A percentile compares a stretch with the other conserved stretches of the same genome.
Conservation (phyloP, 2,113 vertebrate species). For the Probosciger aterrimus region DNA sequence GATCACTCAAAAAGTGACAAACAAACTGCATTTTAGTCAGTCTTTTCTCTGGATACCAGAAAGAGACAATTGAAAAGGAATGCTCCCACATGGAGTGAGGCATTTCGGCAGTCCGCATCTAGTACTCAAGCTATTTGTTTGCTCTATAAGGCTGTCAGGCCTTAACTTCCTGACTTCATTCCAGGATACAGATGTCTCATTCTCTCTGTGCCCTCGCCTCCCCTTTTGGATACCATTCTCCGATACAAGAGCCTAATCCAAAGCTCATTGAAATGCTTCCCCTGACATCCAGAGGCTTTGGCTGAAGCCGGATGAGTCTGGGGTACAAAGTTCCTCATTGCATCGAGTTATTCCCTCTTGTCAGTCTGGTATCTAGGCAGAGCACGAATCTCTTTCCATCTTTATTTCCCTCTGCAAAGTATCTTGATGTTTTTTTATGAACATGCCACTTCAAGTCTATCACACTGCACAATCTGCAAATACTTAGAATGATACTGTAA, state of each 20-base stretch:
- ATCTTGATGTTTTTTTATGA: background rate
- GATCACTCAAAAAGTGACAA: background rate
- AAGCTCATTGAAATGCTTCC: background rate
- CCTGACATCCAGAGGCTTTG: background rate
- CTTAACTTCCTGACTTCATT: slow-evolving; percentile 47
- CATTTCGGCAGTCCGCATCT: background rate
- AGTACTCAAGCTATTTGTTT: background rate
- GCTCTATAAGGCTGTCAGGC: slow-evolving; percentile 15
- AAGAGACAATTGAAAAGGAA: background rate
- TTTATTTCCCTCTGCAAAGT: background rate
- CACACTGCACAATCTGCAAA: background rate
- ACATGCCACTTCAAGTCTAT: slow-evolving; percentile 3
- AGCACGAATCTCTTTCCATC: background rate
- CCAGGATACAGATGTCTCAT: slow-evolving; percentile 48
- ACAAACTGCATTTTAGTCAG: background rate
- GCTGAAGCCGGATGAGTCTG: background rate
- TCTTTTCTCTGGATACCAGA: background rate
- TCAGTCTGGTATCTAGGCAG: background rate
- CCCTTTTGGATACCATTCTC: slow-evolving; percentile 5
- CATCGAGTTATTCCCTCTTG: background rate
- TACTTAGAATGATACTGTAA: background rate
- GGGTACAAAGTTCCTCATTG: background rate
- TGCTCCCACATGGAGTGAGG: background rate
- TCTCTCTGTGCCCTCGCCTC: slow-evolving; percentile 12
- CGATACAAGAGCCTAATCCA: background rate